phyloP scores from a whole-genome alignment of 2,113 vertebrate species.

The Chloebia gouldiae region DNA sequence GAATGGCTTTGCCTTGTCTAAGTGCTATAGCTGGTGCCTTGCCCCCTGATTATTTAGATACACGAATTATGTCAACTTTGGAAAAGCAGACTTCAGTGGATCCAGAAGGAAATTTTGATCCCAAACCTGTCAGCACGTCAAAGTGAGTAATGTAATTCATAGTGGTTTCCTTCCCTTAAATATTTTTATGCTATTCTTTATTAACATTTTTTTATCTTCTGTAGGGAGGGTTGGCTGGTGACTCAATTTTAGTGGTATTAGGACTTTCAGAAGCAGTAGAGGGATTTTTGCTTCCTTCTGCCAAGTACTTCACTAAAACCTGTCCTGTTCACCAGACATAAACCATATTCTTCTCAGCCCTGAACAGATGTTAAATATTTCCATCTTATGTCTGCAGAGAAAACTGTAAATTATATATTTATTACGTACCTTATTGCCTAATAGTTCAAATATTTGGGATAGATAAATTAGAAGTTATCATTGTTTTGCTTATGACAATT shows the following conservation, averaged over 20 bases:
- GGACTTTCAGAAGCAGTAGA: background rate
- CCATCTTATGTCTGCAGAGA: background rate
- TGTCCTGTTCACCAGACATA: background rate
- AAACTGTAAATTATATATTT: background rate
- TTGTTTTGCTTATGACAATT: background rate
- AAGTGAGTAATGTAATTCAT: conserved; percentile 81
- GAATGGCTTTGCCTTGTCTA: conserved; percentile 97
- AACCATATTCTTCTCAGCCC: background rate
- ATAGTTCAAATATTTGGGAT: background rate
- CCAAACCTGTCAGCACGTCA: conserved; percentile 90
- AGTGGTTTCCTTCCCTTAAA: background rate
- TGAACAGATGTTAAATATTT: background rate
- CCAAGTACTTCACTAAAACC: background rate
- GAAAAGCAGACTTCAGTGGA: conserved; percentile 92
- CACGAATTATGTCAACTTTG: conserved; percentile 80
- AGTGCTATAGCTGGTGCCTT: conserved; percentile 95
- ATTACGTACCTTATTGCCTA: background rate
- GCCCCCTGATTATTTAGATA: conserved; percentile 94
- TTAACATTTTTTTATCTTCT: background rate
- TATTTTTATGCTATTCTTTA: background rate
- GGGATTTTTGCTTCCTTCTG: background rate
- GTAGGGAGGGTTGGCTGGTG: background rate
- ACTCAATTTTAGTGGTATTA: background rate
- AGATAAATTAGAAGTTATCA: background rate
- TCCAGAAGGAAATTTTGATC: conserved; percentile 95